A percentile compares a stretch with the other conserved stretches of the same genome.
These are phyloP conservation scores for Cherax quadricarinatus DNA, from an alignment of 1,140 invertebrate species.

Conservation along the genomic window DNA sequence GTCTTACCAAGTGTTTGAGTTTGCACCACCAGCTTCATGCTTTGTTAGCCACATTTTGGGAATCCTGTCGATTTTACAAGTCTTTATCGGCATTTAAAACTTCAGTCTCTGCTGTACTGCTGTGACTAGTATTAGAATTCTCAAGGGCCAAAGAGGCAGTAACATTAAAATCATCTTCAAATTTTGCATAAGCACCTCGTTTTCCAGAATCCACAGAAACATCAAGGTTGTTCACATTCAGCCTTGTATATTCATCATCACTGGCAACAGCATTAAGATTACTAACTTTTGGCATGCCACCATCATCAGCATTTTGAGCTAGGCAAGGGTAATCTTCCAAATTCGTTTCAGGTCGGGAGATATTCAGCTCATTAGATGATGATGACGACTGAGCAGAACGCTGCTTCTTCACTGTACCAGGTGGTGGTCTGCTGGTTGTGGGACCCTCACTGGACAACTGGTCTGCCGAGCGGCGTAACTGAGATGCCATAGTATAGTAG, in stretches of 20 bases:
- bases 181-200: conserved; percentile 63
- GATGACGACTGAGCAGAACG: conserved; percentile 45
- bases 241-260: conserved; percentile 59
- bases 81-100: conserved; percentile 27
- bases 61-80: not conserved
- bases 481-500: conserved; percentile 85
- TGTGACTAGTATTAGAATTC: conserved; percentile 43
- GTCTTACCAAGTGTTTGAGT: too few species aligned
- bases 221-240: conserved; percentile 55
- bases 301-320: conserved; percentile 8
- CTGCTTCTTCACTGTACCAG: conserved; percentile 13
- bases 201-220: conserved; percentile 52
- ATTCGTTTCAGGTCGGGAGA: conserved; percentile 42
- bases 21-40: too few species aligned
- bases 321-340: conserved; percentile 17
- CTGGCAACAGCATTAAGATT: conserved; percentile 43
- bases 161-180: conserved; percentile 60
- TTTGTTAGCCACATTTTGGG: not conserved
- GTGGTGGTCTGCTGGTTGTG: conserved; percentile 17
- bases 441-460: conserved; percentile 17
- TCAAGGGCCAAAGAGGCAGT: conserved; percentile 30
- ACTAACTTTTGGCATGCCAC: conserved; percentile 47
- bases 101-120: conserved; percentile 35
- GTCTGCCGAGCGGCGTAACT: conserved; percentile 60
- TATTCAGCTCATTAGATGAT: conserved; percentile 60